A percentile compares a stretch with the other conserved stretches of the same genome.
Conservation (phyloP, 2,113 vertebrate species). For the Helogale parvula region DNA sequence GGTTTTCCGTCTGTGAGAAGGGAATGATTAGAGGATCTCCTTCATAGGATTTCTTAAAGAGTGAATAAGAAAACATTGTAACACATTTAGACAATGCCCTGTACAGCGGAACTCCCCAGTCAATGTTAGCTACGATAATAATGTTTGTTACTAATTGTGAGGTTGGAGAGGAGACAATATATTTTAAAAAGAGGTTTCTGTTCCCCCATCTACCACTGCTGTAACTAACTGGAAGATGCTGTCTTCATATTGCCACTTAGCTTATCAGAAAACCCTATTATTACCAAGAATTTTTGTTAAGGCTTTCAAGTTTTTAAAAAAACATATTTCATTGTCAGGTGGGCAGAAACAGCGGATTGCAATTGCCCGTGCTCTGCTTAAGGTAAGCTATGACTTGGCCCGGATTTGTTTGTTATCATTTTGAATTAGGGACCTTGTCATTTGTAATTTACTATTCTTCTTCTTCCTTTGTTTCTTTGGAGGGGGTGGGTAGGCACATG, state of each 20-base stretch:
- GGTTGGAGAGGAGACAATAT: neutral
- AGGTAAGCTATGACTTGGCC: constrained; percentile 85
- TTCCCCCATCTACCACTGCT: neutral
- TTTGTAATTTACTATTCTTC: neutral
- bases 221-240: neutral
- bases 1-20: neutral
- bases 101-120: neutral
- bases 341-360: constrained; percentile 99
- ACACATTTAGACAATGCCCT: neutral
- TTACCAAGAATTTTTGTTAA: neutral
- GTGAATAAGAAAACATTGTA: neutral
- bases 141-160: neutral
- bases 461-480: neutral
- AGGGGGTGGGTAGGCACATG: too few species aligned
- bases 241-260: neutral
- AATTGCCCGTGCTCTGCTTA: constrained; percentile 96
- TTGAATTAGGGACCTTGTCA: neutral
- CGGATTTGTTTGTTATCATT: neutral
- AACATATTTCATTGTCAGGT: constrained; percentile 84
- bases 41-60: neutral
- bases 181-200: neutral
- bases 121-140: neutral
- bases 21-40: neutral
- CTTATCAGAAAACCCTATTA: neutral
- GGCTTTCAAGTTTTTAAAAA: neutral